Evolutionary conservation across 2,113 vertebrate species (phyloP).

Genomic region (Sphaerodactylus townsendi): DNA sequence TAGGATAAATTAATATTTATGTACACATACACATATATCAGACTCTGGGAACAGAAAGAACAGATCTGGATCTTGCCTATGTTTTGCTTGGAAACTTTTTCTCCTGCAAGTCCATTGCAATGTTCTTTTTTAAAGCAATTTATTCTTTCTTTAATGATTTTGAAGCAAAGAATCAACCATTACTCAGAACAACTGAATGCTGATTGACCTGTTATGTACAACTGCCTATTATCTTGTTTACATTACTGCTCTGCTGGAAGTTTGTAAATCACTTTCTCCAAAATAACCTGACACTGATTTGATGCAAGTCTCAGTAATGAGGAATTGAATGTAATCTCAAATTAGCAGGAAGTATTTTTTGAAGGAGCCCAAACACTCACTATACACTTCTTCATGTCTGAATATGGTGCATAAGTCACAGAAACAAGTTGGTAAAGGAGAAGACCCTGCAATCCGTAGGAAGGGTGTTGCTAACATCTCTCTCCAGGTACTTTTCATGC

Average conservation of each 20-base stretch:
- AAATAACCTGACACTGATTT: constrained; percentile 11
- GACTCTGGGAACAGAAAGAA: too few species aligned
- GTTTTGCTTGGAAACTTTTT: not conserved
- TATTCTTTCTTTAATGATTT: constrained; percentile 31
- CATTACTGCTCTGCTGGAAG: constrained; percentile 4
- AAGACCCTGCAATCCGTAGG: not conserved
- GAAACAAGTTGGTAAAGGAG: not conserved
- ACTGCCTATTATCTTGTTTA: constrained; percentile 51
- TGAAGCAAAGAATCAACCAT: constrained; percentile 37
- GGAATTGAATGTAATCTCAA: constrained; percentile 5
- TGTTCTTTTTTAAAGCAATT: constrained; percentile 35
- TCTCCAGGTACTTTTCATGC: constrained; percentile 17
- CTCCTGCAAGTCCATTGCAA: not conserved
- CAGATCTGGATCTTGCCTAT: not conserved
- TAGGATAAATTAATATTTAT: not conserved
- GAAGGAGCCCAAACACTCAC: not conserved
- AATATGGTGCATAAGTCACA: not conserved
- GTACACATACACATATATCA: not conserved
- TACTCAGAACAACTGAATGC: constrained; percentile 44
- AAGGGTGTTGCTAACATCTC: constrained; percentile 3
- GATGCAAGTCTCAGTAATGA: constrained; percentile 43
- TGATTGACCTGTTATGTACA: constrained; percentile 39
- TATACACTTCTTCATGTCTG: not conserved
- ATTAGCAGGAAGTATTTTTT: not conserved
- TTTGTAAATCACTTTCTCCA: constrained; percentile 48